Conservation (phyloP, 2,888 invertebrate species). For the Muschampia plurimacula region DNA sequence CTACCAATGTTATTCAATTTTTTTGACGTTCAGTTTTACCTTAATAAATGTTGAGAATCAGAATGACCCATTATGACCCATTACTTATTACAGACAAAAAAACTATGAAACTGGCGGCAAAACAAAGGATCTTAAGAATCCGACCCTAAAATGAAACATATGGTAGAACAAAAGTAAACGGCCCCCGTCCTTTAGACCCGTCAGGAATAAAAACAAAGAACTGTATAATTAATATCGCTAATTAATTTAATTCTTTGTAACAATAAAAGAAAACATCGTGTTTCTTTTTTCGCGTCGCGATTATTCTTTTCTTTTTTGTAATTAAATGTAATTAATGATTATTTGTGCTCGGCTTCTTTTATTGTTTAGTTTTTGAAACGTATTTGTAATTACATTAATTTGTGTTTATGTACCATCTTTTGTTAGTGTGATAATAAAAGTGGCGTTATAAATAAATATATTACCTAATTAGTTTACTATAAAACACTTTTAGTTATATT, state of each 20-base stretch:
- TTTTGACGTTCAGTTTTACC: background rate
- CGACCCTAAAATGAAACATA: constrained; percentile 58
- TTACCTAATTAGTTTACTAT: background rate
- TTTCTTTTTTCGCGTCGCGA: constrained; percentile 44
- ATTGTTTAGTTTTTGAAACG: constrained; percentile 40
- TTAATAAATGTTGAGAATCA: background rate
- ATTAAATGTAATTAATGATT: constrained; percentile 54
- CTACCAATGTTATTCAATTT: background rate
- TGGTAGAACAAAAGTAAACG: constrained; percentile 56
- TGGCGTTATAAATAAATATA: background rate
- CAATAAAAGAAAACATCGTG: constrained; percentile 50
- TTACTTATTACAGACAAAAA: constrained; percentile 4
- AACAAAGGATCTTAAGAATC: constrained; percentile 43
- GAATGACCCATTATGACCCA: constrained; percentile 12
- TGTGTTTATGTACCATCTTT: constrained; percentile 39
- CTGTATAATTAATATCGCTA: constrained; percentile 78
- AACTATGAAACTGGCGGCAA: background rate
- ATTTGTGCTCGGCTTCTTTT: constrained; percentile 48
- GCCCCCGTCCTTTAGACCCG: constrained; percentile 46
- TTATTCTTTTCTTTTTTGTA: constrained; percentile 57
- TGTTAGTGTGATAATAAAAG: constrained; percentile 15
- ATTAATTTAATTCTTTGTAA: constrained; percentile 77
- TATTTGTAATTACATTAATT: constrained; percentile 41
- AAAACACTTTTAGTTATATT: too few relatives aligned
- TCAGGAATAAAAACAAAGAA: constrained; percentile 69